phyloP scores from a whole-genome alignment of 2,113 vertebrate species.

The Ochotona princeps region DNA sequence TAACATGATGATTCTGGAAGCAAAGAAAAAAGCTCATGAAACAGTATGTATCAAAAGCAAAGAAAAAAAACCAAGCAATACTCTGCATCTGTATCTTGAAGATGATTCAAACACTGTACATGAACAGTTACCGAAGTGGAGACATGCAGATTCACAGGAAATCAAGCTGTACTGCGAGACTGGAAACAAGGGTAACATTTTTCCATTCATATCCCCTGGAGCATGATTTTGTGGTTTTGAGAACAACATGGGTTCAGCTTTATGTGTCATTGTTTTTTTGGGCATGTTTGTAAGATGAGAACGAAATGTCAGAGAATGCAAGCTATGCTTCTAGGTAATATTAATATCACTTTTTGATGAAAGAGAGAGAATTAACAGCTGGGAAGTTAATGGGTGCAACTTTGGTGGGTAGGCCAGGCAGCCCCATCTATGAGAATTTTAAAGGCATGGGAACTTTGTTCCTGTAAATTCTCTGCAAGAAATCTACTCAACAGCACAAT shows the following conservation, averaged over 20 bases:
- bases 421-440: background rate
- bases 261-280: background rate
- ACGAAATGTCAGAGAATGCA: background rate
- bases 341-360: background rate
- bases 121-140: background rate
- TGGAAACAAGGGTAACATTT: conserved; percentile 7
- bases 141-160: background rate
- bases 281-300: background rate
- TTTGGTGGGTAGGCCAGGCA: background rate
- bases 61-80: background rate
- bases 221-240: background rate
- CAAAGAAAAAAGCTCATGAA: conserved; percentile 22
- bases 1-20: background rate
- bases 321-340: background rate
- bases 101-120: background rate
- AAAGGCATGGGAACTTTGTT: background rate
- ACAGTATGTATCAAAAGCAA: conserved; percentile 6
- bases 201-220: background rate
- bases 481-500: conserved; percentile 31
- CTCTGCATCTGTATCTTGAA: background rate
- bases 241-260: background rate
- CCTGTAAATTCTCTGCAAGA: background rate
- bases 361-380: background rate
- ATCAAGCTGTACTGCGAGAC: background rate
- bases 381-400: background rate